Evolutionary conservation across 2,113 vertebrate genomes (phyloP).

Genomic region (Drymodes brunneopygia): DNA sequence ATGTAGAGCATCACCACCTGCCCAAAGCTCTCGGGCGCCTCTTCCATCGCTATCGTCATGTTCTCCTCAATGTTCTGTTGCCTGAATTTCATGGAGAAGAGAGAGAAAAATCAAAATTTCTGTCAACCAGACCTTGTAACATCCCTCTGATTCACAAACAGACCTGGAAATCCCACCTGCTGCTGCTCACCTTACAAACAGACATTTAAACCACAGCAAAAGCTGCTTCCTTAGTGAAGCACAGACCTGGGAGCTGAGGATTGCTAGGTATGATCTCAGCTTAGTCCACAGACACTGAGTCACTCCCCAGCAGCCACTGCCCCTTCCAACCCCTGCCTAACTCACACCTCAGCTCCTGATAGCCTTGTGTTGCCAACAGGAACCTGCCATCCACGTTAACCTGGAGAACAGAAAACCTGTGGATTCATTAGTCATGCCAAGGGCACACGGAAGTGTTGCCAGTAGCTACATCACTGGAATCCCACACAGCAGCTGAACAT

Average conservation of each 20-base stretch:
- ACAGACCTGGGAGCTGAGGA: not conserved
- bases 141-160: not conserved
- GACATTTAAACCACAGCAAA: not conserved
- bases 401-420: not conserved
- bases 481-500: constrained; percentile 1
- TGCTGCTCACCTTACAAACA: not conserved
- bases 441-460: not conserved
- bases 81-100: constrained; percentile 68
- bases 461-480: constrained; percentile 13
- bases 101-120: not conserved
- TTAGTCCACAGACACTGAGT: not conserved
- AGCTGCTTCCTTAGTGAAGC: not conserved
- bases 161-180: not conserved
- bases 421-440: not conserved
- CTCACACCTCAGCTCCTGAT: not conserved
- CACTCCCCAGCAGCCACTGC: not conserved
- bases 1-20: constrained; percentile 99
- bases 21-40: constrained; percentile 97
- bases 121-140: not conserved
- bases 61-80: constrained; percentile 99
- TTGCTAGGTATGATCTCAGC: not conserved
- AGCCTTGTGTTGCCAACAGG: not conserved
- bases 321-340: not conserved
- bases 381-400: not conserved
- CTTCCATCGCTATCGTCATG: constrained; percentile 99